These are phyloP conservation scores for Anas platyrhynchos DNA, from an alignment of 2,113 vertebrate genomes.

Conservation along the genomic window DNA sequence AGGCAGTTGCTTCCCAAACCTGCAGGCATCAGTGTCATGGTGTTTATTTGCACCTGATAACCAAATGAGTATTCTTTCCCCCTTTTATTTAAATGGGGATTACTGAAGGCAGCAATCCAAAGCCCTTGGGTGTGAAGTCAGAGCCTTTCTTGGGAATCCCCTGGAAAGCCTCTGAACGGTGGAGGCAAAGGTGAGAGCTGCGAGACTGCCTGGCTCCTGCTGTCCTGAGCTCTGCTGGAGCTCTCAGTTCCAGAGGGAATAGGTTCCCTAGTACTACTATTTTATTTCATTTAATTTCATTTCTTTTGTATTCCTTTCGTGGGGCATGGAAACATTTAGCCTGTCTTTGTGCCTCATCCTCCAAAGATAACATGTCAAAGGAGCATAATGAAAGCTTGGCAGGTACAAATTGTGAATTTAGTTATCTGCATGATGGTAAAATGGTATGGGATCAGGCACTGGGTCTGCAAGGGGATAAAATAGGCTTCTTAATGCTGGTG, in stretches of 20 bases:
- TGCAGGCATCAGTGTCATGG: not conserved
- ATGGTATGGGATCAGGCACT: not conserved
- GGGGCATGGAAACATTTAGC: not conserved
- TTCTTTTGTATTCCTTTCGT: not conserved
- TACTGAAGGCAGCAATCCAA: not conserved
- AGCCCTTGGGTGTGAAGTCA: not conserved
- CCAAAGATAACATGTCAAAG: not conserved
- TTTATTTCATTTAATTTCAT: not conserved
- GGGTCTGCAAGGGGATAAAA: not conserved
- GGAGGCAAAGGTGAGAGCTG: not conserved
- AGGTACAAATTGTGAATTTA: not conserved
- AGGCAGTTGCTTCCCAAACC: not conserved
- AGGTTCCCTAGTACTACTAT: not conserved
- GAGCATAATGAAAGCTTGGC: not conserved
- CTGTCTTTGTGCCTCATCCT: not conserved
- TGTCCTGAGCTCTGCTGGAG: accelerated
- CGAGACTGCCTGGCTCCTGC: accelerated
- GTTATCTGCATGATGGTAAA: not conserved
- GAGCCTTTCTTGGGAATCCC: not conserved
- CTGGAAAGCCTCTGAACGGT: not conserved
- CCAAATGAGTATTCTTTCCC: not conserved
- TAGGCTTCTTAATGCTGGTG: not conserved
- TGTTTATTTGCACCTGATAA: not conserved
- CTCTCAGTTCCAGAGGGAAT: not conserved
- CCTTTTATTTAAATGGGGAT: not conserved